phyloP scores from a whole-genome alignment of 2,888 invertebrate species.

The Pollenia angustigena region DNA sequence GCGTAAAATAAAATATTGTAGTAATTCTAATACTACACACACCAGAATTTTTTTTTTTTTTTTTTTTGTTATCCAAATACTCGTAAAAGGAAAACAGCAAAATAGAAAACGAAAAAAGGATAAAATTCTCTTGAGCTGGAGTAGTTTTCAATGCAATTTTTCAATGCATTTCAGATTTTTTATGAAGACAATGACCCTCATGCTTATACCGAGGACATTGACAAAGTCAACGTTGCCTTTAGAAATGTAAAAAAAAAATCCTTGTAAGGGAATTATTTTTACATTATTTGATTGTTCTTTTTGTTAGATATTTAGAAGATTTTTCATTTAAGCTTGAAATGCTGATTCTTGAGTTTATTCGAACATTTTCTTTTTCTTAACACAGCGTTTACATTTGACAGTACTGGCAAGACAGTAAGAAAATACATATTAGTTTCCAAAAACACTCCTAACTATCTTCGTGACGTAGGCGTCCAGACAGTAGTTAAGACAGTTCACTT shows the following conservation, averaged over 20 bases:
- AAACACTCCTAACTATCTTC: too few species aligned
- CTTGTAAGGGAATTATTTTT: background rate
- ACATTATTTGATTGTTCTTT: background rate
- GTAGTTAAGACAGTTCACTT: too few species aligned
- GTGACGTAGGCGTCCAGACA: too few species aligned
- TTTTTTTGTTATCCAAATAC: background rate
- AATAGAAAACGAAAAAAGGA: background rate
- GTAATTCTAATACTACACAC: background rate
- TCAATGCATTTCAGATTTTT: constrained; percentile 36
- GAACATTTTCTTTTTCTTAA: too few species aligned
- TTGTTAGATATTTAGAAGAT: background rate
- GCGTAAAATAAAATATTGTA: too few species aligned
- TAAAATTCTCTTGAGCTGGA: constrained; percentile 51
- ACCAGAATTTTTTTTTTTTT: background rate
- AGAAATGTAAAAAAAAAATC: background rate
- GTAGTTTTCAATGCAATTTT: constrained; percentile 51
- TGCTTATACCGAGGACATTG: constrained; percentile 22
- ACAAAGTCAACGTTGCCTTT: background rate
- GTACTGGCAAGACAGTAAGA: too few species aligned
- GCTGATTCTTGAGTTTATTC: background rate
- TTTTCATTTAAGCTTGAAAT: background rate
- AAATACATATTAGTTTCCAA: too few species aligned
- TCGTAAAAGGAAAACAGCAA: background rate
- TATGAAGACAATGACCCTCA: constrained; percentile 63
- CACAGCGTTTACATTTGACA: too few species aligned